These are phyloP conservation scores for Protophormia terraenovae DNA, from an alignment of 2,888 invertebrate genomes.

Conservation along the genomic window DNA sequence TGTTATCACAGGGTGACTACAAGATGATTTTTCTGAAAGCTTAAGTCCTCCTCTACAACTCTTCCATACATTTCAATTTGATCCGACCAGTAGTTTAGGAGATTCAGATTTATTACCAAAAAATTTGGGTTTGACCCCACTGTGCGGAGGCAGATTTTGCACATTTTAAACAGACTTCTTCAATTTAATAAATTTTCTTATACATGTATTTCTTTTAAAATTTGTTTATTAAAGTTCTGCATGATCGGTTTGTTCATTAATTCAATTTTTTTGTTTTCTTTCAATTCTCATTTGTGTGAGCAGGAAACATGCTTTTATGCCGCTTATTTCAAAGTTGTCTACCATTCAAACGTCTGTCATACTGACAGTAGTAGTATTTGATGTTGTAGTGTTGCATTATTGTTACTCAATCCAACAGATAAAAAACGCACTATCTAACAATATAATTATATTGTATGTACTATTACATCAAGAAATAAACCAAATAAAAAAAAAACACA, in stretches of 20 bases:
- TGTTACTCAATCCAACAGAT: constrained; percentile 17
- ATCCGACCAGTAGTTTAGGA: too few species aligned
- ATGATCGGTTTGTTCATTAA: constrained; percentile 1
- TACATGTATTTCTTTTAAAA: not conserved
- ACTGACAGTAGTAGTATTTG: not conserved
- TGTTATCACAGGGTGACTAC: too few species aligned
- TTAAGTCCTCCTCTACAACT: too few species aligned
- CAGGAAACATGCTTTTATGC: constrained; percentile 34
- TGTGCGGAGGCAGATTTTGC: too few species aligned
- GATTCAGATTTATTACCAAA: too few species aligned
- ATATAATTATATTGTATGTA: not conserved
- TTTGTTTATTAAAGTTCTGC: constrained; percentile 25
- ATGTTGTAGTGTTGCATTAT: constrained; percentile 20
- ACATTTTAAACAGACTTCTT: not conserved
- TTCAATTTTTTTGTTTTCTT: not conserved
- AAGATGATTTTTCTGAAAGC: too few species aligned
- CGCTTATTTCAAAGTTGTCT: not conserved
- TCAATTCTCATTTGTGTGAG: not conserved
- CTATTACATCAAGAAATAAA: not conserved
- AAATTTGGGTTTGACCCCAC: too few species aligned
- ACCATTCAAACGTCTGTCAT: not conserved
- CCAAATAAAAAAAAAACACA: not conserved
- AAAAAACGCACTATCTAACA: constrained; percentile 13
- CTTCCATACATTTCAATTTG: too few species aligned
- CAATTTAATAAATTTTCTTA: not conserved